Evolutionary conservation across 2,888 invertebrate genomes (phyloP), one percentile per base, ranked within the genome.

Genomic region (Argyresthia albistria): DNA sequence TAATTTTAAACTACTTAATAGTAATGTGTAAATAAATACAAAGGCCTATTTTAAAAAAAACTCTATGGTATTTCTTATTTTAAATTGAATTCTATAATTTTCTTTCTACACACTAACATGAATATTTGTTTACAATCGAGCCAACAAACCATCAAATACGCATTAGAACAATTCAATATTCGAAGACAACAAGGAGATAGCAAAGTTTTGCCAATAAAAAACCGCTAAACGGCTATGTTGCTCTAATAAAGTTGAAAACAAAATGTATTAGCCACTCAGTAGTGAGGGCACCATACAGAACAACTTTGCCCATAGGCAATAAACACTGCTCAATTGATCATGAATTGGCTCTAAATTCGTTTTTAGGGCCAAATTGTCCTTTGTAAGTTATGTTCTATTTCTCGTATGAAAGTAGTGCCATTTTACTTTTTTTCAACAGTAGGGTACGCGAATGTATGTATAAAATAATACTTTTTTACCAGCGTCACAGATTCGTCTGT

Each of bases 161-260:
- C 45, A 7, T 39, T 39, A 45, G 1, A 15, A 45, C 45, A 45
- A 45, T 14, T 9, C 11, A 48, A 48, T 48, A 15, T 36, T 14
- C 14, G 37, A 15, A 9, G 48, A 48, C 35, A 48, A 14, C 57
- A 60, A 69, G 66, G 69, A 48, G 65, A 63, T 58, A 59, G 54
- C 59, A 57, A 73, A 79, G 67, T 80, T 79, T 72, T 53, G 69
- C 62, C 75, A 64, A 78, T 80, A 76, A 78, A 77, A 78, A 73
- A 37, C 69, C 59, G 60, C 65, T 73, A 73, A 75, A 66, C 70
- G 69, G 62, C 70, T 70, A 64, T 76, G 64, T 68, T 72, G 65
- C 56, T 68, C 57, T 51, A 46, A 55, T 57, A 57, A 55, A 54
- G 52, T 60, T 66, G 62, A 60, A 70, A 71, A 74, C 66, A 70